Conservation (phyloP, 1,140 invertebrate genomes). For the Ruditapes philippinarum region DNA sequence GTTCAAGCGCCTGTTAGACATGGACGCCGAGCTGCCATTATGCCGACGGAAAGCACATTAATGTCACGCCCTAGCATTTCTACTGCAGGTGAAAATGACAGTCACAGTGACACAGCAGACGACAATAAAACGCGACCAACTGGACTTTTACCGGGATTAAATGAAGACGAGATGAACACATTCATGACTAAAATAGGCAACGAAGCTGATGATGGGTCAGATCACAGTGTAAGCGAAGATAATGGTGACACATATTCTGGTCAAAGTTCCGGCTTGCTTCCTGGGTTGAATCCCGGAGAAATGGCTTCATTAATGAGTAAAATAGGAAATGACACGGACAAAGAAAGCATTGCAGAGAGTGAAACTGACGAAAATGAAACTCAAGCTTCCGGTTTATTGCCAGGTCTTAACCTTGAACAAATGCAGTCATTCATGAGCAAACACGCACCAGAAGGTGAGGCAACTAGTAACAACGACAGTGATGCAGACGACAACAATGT, state of each 20-base stretch:
- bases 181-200: background rate
- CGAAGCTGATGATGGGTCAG: background rate
- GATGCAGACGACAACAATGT: background rate
- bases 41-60: constrained; percentile 43
- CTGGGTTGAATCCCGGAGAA: constrained; percentile 23
- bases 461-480: background rate
- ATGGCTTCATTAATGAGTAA: constrained; percentile 40
- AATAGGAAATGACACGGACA: background rate
- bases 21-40: constrained; percentile 49
- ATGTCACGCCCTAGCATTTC: constrained; percentile 38
- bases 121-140: background rate
- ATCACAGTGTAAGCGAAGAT: background rate
- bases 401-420: background rate
- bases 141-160: constrained; percentile 42
- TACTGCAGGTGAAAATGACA: background rate
- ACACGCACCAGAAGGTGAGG: background rate
- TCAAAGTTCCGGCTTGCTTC: background rate
- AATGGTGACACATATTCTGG: background rate
- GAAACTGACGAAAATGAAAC: background rate
- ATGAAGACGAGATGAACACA: constrained; percentile 39
- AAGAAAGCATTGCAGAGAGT: background rate
- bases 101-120: background rate
- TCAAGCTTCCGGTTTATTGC: background rate
- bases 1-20: constrained; percentile 28
- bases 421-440: constrained; percentile 8